These are phyloP conservation scores for Gambelia wislizenii DNA, from an alignment of 2,797 vertebrate genomes.

Conservation along the genomic window DNA sequence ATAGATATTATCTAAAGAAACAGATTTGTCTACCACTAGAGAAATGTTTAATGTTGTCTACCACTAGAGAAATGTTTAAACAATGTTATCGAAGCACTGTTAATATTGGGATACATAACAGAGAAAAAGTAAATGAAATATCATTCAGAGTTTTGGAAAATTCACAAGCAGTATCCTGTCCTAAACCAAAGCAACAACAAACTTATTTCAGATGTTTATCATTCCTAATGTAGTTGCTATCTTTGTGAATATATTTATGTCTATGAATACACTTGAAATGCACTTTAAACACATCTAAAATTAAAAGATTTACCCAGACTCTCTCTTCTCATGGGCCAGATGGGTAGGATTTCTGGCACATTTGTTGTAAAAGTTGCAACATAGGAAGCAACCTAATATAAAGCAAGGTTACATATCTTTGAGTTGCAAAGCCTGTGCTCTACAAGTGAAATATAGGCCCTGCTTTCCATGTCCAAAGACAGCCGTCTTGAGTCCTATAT, in stretches of 20 bases:
- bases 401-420: background rate
- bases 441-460: background rate
- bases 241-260: too few relatives aligned
- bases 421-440: background rate
- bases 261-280: too few relatives aligned
- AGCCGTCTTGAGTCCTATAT: too few relatives aligned
- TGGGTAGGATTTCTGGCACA: background rate
- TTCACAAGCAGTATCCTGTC: background rate
- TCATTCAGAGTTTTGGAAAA: background rate
- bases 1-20: background rate
- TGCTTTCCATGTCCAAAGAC: background rate
- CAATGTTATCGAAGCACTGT: background rate
- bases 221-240: too few relatives aligned
- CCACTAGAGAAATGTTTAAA: background rate
- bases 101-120: background rate
- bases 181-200: background rate
- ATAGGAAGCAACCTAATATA: background rate
- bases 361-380: background rate
- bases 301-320: background rate
- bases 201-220: too few relatives aligned
- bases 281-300: background rate
- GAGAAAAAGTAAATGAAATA: background rate
- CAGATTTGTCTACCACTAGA: background rate
- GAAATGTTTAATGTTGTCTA: background rate
- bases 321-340: background rate